phyloP scores from a whole-genome alignment of 2,888 invertebrate genomes.

The Polyommatus iphigenia region DNA sequence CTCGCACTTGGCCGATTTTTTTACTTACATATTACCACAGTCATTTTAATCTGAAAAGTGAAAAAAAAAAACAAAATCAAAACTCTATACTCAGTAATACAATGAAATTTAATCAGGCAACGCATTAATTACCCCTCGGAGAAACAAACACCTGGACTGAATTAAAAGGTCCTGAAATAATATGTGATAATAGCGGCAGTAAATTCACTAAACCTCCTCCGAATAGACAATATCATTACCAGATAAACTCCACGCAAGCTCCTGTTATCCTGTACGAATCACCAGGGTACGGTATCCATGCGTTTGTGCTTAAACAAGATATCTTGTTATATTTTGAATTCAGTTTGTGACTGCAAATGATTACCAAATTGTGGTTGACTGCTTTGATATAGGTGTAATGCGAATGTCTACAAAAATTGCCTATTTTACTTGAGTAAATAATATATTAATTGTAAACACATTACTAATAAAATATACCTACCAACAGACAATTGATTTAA shows the following conservation, averaged over 20 bases:
- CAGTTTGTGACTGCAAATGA: too few relatives aligned
- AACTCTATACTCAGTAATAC: neutral
- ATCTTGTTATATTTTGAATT: neutral
- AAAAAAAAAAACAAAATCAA: neutral
- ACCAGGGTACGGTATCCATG: neutral
- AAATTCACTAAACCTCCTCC: constrained; percentile 26
- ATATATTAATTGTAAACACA: too few relatives aligned
- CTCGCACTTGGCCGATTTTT: too few relatives aligned
- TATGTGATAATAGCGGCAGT: constrained; percentile 1
- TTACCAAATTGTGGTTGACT: too few relatives aligned
- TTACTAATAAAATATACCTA: too few relatives aligned
- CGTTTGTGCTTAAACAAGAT: neutral
- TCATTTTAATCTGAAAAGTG: neutral
- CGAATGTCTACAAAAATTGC: too few relatives aligned
- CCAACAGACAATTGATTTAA: too few relatives aligned
- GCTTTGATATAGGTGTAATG: too few relatives aligned
- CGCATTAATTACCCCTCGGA: neutral
- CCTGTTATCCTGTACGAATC: constrained; percentile 27
- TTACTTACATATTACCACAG: too few relatives aligned
- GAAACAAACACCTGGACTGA: constrained; percentile 10
- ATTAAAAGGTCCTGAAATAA: constrained; percentile 21
- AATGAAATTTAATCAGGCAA: neutral
- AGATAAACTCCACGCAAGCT: constrained; percentile 30
- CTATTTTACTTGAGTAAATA: too few relatives aligned
- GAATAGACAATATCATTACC: constrained; percentile 29